Evolutionary conservation across 2,888 invertebrate species (phyloP).

Genomic region (Callinectes sapidus): DNA sequence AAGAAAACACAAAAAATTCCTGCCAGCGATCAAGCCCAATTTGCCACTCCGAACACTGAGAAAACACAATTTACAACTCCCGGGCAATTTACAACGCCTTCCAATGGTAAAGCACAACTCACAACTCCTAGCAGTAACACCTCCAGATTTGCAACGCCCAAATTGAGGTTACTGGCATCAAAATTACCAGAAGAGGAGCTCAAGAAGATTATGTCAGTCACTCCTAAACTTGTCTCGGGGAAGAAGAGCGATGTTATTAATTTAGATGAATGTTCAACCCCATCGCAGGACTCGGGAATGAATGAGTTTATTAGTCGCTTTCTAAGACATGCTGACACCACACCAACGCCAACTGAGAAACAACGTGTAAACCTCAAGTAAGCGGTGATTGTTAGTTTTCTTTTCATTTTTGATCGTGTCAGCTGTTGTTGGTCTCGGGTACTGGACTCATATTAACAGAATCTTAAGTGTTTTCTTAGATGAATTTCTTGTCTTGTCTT

Average conservation of each 20-base stretch:
- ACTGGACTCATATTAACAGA: too few species aligned
- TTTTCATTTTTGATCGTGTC: too few species aligned
- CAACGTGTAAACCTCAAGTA: constrained; percentile 80
- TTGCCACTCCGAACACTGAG: too few species aligned
- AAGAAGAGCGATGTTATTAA: constrained; percentile 80
- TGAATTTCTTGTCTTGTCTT: too few species aligned
- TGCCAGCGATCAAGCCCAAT: too few species aligned
- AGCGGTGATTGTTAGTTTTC: constrained; percentile 72
- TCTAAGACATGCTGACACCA: constrained; percentile 80
- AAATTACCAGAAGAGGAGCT: constrained; percentile 56
- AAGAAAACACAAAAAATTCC: neutral
- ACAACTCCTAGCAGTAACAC: neutral
- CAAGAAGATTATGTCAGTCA: constrained; percentile 74
- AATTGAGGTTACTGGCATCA: constrained; percentile 39
- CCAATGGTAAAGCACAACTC: too few species aligned
- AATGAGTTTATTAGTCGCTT: constrained; percentile 84
- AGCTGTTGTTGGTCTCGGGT: too few species aligned
- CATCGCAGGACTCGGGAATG: constrained; percentile 79
- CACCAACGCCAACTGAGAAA: constrained; percentile 79
- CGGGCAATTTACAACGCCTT: too few species aligned
- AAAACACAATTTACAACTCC: too few species aligned
- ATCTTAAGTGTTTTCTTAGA: too few species aligned
- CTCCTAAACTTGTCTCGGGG: constrained; percentile 79
- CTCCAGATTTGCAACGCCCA: neutral
- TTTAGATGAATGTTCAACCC: constrained; percentile 78